Base-by-base conservation (phyloP, 2,113 vertebrate genomes). In the Osmerus mordax region DNA sequence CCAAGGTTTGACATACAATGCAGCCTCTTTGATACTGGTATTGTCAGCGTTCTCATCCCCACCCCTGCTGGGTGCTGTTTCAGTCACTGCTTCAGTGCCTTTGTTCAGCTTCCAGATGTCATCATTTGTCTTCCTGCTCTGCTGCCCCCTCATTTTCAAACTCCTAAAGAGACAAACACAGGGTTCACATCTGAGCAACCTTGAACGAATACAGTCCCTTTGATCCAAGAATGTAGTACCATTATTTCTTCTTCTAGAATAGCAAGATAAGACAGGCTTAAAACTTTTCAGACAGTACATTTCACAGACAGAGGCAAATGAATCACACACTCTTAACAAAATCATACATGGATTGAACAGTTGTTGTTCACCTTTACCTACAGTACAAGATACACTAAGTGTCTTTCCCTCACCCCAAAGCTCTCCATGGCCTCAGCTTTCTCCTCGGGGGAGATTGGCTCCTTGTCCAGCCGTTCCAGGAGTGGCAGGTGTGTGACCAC, bases 401-500 rank as follows among this genome's bases (percentile, higher is more conserved):
- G 36, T 32, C 36, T 41, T 41, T 41, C 36, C 7, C 36, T 41
- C 36, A 41, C 91, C 83, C 23, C 78, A 65, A 85, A 84, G 36
- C 67, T 86, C 41, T 91, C 83, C 0, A 65, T 72, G 0, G 92
- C 95, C 18, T 96, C 94, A 2, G n/a, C 41, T 70, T 65, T 81
- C 71, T 98, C 96, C 0, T 93, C 93, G 0, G 87, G n/a, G 61
- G 93, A 89, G 4, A 92, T 71, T 0, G 74, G 70, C 0, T 92
- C 94, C 84, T 98, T 99, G 87, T 99, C 95, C 0, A 98, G 90
- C 61, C 92, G 90, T 21, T 95, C 89, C 0, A 99, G 88, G 2
- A 79, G 73, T 0, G 93, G 90, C 25, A 95, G 81, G 47, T 87
- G 58, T 15, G 89, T 71, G 75, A 97, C 90, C 4, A 91, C 84